Evolutionary conservation across 1,140 invertebrate genomes (phyloP).

Genomic region (Lepidurus apus): DNA sequence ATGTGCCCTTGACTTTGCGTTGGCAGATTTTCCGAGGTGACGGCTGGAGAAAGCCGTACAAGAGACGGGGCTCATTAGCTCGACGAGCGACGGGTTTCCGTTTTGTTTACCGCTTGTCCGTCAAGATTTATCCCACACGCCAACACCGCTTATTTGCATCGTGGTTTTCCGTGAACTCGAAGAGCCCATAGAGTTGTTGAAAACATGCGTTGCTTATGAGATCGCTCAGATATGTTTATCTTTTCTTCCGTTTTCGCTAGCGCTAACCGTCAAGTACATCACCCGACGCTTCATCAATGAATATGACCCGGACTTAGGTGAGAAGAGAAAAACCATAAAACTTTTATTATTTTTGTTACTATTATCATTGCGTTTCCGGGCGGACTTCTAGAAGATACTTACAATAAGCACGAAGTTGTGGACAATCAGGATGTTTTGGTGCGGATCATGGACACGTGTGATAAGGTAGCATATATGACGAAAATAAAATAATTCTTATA

Average conservation of each 20-base stretch:
- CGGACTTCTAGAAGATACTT: conserved; percentile 45
- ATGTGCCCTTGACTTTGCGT: conserved; percentile 18
- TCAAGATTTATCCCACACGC: conserved; percentile 21
- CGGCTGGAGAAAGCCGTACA: neutral
- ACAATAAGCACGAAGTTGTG: conserved; percentile 46
- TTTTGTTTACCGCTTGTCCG: conserved; percentile 22
- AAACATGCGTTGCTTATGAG: neutral
- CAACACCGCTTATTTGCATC: conserved; percentile 7
- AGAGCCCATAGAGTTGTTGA: conserved; percentile 12
- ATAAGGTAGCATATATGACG: conserved; percentile 42
- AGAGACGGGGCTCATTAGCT: conserved; percentile 24
- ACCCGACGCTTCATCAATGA: conserved; percentile 49
- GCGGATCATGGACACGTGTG: conserved; percentile 49
- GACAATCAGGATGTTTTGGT: conserved; percentile 45
- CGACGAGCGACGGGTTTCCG: neutral
- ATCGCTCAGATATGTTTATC: conserved; percentile 26
- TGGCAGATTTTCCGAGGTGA: conserved; percentile 14
- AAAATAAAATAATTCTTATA: neutral
- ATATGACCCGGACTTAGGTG: conserved; percentile 48
- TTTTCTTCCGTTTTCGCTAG: conserved; percentile 41
- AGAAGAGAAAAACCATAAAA: conserved; percentile 30
- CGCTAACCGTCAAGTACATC: conserved; percentile 49
- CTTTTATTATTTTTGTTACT: neutral
- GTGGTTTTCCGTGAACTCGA: conserved; percentile 4
- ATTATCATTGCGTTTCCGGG: conserved; percentile 18